These are phyloP conservation scores for Prunella fulvescens DNA, from an alignment of 2,113 vertebrate species.

Conservation along the genomic window DNA sequence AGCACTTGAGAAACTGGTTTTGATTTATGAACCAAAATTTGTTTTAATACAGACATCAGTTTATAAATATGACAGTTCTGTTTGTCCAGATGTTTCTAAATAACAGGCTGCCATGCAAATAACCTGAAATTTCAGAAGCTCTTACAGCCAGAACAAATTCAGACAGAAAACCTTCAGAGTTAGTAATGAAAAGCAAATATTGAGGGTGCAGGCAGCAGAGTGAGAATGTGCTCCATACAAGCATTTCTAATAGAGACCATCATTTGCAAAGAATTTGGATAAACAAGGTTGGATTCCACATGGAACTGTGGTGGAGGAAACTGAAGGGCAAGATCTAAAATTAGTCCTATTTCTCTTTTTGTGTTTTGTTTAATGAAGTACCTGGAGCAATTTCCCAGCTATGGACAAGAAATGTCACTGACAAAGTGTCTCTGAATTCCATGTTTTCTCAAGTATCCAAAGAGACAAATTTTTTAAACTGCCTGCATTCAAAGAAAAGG, in stretches of 20 bases:
- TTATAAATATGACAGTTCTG: background rate
- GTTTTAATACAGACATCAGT: background rate
- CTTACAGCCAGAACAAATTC: background rate
- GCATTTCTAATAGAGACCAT: background rate
- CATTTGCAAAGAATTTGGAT: constrained; percentile 29
- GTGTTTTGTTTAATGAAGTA: constrained; percentile 16
- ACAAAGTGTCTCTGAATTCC: background rate
- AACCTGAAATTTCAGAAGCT: background rate
- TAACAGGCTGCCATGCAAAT: background rate
- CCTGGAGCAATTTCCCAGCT: background rate
- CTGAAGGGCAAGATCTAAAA: constrained; percentile 7
- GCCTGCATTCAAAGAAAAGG: background rate
- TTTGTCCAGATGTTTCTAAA: constrained; percentile 4
- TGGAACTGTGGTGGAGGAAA: background rate
- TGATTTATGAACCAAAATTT: background rate
- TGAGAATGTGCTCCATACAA: background rate
- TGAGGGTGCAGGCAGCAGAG: background rate
- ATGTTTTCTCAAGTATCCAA: background rate
- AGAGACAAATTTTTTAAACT: background rate
- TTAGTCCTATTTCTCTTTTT: background rate
- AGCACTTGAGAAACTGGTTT: background rate
- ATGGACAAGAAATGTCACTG: background rate
- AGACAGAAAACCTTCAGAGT: background rate
- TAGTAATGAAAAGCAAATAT: constrained; percentile 34
- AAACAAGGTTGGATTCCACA: background rate